These are phyloP conservation scores for Opisthograptis luteolata DNA, from an alignment of 2,888 invertebrate genomes.

Conservation along the genomic window DNA sequence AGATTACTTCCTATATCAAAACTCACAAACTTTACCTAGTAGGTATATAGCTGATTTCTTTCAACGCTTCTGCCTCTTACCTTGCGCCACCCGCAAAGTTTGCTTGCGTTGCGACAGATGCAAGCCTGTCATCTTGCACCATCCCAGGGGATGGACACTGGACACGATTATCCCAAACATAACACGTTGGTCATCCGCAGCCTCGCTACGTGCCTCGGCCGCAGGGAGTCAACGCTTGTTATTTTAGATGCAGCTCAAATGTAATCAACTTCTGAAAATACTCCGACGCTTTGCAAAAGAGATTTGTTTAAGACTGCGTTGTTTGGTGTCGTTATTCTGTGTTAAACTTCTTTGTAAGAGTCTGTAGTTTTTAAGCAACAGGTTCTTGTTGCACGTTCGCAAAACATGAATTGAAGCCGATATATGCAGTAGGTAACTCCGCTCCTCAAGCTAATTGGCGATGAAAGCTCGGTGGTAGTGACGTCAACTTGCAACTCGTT, in stretches of 20 bases:
- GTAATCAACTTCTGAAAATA: slow-evolving; percentile 47
- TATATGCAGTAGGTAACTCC: no score
- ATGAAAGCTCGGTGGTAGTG: no score
- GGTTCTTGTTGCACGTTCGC: background rate
- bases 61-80: slow-evolving; percentile 17
- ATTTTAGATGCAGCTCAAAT: slow-evolving; percentile 51
- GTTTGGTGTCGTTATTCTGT: background rate
- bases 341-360: background rate
- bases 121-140: slow-evolving; percentile 53
- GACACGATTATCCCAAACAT: slow-evolving; percentile 60
- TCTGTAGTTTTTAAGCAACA: background rate
- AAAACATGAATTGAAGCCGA: no score
- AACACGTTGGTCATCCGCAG: slow-evolving; percentile 42
- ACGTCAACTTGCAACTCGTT: no score
- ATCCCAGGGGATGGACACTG: slow-evolving; percentile 59
- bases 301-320: background rate
- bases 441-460: no score
- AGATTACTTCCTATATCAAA: no score
- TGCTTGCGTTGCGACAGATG: slow-evolving; percentile 72
- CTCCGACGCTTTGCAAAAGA: slow-evolving; percentile 41
- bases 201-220: slow-evolving; percentile 46
- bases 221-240: slow-evolving; percentile 58
- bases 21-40: no score
- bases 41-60: no score
- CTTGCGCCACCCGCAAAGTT: slow-evolving; percentile 47